Base-by-base conservation (phyloP, 2,888 invertebrate species). In the Drosophila picticornis region DNA sequence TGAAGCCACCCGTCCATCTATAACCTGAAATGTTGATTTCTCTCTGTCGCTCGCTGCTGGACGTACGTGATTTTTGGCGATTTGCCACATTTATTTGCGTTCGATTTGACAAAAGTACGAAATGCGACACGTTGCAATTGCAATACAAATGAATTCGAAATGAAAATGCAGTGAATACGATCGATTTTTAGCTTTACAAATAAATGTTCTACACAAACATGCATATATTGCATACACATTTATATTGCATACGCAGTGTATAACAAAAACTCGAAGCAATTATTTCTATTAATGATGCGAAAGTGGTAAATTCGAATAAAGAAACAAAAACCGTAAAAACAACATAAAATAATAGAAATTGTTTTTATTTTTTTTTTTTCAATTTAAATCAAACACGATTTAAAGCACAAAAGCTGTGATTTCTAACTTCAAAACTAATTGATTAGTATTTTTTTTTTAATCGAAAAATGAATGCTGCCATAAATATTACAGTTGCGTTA, bases 11-110 rank as follows among this genome's bases (percentile, higher is more conserved):
- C 2, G n/a, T 40, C 16, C 22, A 36, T 57, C 36, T 34, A 34
- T 63, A 36, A 27, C 27, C 25, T 51, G 36, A 27, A 46, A 34
- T 58, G 48, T 32, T 16, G 2, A 63, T 70, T 55, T 61, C 32
- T 51, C 52, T 59, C 53, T 53, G 22, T 50, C 19, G 58, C 19
- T 62, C 58, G 63, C 50, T 61, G 46, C 4, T 46, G 46, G 60
- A 29, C 62, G 90, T 76, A 85, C 85, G 90, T 85, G 85, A 85
- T 90, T 85, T 85, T 88, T 74, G 57, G 55, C 75, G 72, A 74
- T 80, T 89, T 88, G 63, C 56, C 51, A 68, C 76, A 82, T 73
- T 89, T 84, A 87, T 89, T 84, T 87, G 75, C 72, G 22, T 71
- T 66, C 34, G 46, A 59, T 70, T 66, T 40, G 25, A 22, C 46